These are phyloP conservation scores for Oreohelix idahoensis DNA, from an alignment of 1,140 invertebrate species.

Conservation along the genomic window DNA sequence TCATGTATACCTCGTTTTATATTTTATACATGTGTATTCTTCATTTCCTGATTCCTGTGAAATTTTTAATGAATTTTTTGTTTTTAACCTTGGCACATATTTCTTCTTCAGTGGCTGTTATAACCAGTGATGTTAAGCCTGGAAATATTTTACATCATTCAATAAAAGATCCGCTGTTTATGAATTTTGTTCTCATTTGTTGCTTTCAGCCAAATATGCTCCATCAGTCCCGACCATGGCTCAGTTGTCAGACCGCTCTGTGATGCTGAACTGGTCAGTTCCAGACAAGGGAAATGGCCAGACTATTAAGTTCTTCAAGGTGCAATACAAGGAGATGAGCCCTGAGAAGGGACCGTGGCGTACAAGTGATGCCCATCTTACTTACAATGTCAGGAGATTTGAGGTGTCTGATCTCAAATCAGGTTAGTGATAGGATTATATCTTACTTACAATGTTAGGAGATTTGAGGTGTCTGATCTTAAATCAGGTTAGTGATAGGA, in stretches of 20 bases:
- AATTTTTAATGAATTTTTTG: too few species aligned
- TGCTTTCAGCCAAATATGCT: constrained; percentile 72
- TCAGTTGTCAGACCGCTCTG: constrained; percentile 87
- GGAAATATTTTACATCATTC: too few species aligned
- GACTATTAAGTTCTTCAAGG: constrained; percentile 91
- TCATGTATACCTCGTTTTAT: too few species aligned
- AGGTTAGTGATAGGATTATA: constrained; percentile 75
- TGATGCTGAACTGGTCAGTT: constrained; percentile 92
- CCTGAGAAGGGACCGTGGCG: constrained; percentile 78
- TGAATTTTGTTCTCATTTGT: background rate
- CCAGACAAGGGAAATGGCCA: constrained; percentile 82
- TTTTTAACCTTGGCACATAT: too few species aligned
- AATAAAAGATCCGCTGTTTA: too few species aligned
- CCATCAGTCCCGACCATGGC: constrained; percentile 89
- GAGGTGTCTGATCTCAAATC: constrained; percentile 83
- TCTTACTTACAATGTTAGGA: constrained; percentile 82
- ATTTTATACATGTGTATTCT: too few species aligned
- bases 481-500: constrained; percentile 75
- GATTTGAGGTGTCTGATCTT: constrained; percentile 85
- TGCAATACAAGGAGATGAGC: constrained; percentile 84
- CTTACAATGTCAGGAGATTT: constrained; percentile 81
- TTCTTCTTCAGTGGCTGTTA: too few species aligned
- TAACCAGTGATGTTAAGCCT: too few species aligned
- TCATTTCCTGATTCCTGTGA: too few species aligned
- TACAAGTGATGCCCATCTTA: constrained; percentile 87